Evolutionary conservation across 2,888 invertebrate genomes (phyloP), one percentile per base, ranked within the genome.

Genomic region (Julus scanicus): DNA sequence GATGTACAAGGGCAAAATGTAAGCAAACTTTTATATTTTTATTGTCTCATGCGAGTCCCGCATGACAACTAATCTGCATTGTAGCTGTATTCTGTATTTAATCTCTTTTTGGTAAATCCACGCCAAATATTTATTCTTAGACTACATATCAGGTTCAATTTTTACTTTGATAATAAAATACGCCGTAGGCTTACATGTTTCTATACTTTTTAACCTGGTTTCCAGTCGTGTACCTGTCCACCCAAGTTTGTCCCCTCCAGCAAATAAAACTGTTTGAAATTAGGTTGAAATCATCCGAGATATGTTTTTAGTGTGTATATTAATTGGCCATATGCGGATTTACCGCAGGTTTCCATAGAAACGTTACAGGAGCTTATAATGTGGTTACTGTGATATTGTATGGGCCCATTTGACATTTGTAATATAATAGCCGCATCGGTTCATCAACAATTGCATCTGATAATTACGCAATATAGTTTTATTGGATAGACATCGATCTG

Each of bases 281-380:
- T 20, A 71, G 71, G 29, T 71, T 71, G 71, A 71, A 71, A 20
- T 71, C 71, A 71, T 71, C 71, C 71, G 4, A 71, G 11, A 71
- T 20, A 29, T 29, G 29, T 29, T 8, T 20, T 1, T 5, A 29
- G 71, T 71, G 29, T 20, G 29, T 71, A 71, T 71, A 71, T 71
- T 71, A 71, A 71, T 71, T 71, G 20, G 71, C n/a, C 71, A 20
- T 29, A 71, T 29, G 71, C 29, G 1, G 71, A 71, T 29, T 71
- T 71, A 71, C 71, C 71, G 11, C 71, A 11, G 3, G 71, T 71
- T 71, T 20, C 71, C 29, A 29, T 71, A 29, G 71, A 9, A 29
- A 29, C 71, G n/a, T 29, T 71, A 71, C 71, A 71, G 71, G 9
- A 29, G 29, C 71, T 29, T 2, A 29, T 71, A 71, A 29, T 71